Evolutionary conservation across 2,888 invertebrate genomes (phyloP).

Genomic region (Leptopilina syphax): DNA sequence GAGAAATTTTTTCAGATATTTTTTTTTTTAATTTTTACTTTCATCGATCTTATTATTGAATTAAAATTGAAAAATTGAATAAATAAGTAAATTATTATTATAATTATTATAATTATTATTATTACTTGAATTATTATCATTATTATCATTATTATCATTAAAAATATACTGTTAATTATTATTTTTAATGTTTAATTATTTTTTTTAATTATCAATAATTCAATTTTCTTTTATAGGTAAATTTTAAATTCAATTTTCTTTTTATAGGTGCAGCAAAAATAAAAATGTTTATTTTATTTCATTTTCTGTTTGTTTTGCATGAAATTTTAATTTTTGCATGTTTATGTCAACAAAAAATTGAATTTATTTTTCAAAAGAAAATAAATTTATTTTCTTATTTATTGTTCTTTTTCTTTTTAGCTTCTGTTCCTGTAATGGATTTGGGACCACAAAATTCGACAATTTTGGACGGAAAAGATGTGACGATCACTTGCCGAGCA

Average conservation of each 20-base stretch:
- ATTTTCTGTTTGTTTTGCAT: conserved; percentile 34
- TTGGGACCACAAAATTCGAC: conserved; percentile 90
- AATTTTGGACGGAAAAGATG: conserved; percentile 95
- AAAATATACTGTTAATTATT: background rate
- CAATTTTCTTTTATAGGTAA: background rate
- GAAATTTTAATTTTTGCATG: conserved; percentile 47
- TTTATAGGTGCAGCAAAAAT: no score
- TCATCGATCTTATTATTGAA: no score
- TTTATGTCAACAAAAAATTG: conserved; percentile 40
- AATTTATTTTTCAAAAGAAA: conserved; percentile 13
- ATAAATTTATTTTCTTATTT: conserved; percentile 4
- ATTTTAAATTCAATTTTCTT: no score
- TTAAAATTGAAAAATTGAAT: no score
- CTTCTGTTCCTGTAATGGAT: conserved; percentile 92
- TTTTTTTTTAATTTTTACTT: no score
- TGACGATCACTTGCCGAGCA: conserved; percentile 91
- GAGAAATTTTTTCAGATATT: no score
- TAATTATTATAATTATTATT: no score
- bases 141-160: no score
- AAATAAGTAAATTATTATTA: background rate
- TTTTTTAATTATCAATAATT: background rate
- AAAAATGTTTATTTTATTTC: conserved; percentile 20
- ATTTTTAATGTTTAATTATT: background rate
- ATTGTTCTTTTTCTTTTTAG: conserved; percentile 78
- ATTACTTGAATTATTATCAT: no score